Conservation (phyloP, 2,113 vertebrate species). For the Elgaria multicarinata region DNA sequence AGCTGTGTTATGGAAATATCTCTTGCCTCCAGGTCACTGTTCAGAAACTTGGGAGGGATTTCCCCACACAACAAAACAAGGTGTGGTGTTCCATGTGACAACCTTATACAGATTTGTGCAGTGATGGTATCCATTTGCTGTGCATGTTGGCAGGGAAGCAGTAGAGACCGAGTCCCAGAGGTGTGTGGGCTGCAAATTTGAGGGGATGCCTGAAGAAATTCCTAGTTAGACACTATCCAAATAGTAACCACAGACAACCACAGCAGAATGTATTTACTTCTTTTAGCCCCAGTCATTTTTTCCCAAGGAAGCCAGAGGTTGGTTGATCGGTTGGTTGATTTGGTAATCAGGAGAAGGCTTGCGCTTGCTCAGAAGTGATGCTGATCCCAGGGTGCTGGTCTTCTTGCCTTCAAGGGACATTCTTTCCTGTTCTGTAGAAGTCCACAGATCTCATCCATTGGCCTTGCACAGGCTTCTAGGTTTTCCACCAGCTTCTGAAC, state of each 20-base stretch:
- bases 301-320: neutral
- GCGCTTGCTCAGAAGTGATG: neutral
- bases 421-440: slow-evolving; percentile 72
- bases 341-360: slow-evolving; percentile 56
- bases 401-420: slow-evolving; percentile 1
- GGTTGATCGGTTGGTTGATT: neutral
- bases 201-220: neutral
- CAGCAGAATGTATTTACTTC: neutral
- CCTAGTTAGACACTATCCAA: neutral
- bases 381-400: slow-evolving; percentile 25
- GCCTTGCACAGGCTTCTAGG: slow-evolving; percentile 75
- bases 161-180: neutral
- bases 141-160: neutral
- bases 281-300: neutral
- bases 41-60: neutral
- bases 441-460: slow-evolving; percentile 78
- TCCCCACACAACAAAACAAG: neutral
- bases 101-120: too few relatives aligned
- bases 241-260: neutral
- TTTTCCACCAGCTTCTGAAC: slow-evolving; percentile 79
- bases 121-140: neutral
- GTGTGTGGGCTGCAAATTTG: neutral
- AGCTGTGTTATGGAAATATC: neutral
- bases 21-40: neutral
- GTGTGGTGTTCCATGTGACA: neutral